These are phyloP conservation scores for Macropus fuliginosus DNA, from an alignment of 2,797 vertebrate genomes.

Conservation along the genomic window DNA sequence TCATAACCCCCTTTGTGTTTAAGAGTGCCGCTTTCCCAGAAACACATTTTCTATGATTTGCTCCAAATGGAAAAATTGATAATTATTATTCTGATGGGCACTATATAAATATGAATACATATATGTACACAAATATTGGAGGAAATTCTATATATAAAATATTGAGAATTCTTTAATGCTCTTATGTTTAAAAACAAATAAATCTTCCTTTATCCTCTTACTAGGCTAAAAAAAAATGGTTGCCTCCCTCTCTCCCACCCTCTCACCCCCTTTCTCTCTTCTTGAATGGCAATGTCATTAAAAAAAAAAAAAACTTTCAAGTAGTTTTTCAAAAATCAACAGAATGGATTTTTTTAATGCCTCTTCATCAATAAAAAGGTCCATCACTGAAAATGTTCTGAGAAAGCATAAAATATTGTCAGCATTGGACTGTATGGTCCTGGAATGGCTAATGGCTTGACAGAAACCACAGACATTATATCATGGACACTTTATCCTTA, in stretches of 20 bases:
- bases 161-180: constrained; percentile 68
- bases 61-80: background rate
- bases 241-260: background rate
- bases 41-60: background rate
- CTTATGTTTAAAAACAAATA: constrained; percentile 70
- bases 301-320: constrained; percentile 58
- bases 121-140: background rate
- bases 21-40: background rate
- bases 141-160: constrained; percentile 62
- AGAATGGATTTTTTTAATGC: constrained; percentile 58
- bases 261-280: constrained; percentile 35
- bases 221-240: constrained; percentile 15
- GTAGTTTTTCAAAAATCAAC: constrained; percentile 65
- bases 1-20: background rate
- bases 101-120: constrained; percentile 45
- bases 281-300: constrained; percentile 73
- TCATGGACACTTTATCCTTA: constrained; percentile 29
- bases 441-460: constrained; percentile 10
- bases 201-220: constrained; percentile 63
- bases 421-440: constrained; percentile 2
- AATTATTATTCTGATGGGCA: background rate
- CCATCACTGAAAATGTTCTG: background rate
- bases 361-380: constrained; percentile 70
- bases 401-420: constrained; percentile 34
- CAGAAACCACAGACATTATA: constrained; percentile 53